These are phyloP conservation scores for Odocoileus virginianus DNA, from an alignment of 2,113 vertebrate genomes.

Conservation along the genomic window DNA sequence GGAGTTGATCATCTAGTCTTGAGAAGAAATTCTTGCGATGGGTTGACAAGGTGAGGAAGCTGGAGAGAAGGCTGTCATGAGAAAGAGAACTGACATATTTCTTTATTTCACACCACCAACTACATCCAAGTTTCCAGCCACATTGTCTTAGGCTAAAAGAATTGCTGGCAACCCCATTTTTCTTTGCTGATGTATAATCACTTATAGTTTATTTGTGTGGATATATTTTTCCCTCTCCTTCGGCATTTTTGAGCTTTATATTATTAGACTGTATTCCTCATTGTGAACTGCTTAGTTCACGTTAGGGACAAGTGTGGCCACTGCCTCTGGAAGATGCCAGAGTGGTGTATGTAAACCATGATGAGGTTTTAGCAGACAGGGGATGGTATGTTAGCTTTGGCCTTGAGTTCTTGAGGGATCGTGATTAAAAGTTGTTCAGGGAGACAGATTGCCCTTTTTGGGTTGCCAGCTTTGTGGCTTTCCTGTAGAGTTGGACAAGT, in stretches of 20 bases:
- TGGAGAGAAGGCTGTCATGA: background rate
- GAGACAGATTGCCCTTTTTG: slow-evolving; percentile 51
- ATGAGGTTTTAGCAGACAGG: slow-evolving; percentile 53
- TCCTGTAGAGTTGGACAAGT: slow-evolving; percentile 70
- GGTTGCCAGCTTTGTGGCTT: slow-evolving; percentile 75
- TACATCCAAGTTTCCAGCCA: slow-evolving; percentile 61
- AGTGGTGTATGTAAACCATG: background rate
- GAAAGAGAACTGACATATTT: background rate
- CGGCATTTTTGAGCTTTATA: slow-evolving; percentile 49
- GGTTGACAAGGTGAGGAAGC: slow-evolving; percentile 17
- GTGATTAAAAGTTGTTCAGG: slow-evolving; percentile 64
- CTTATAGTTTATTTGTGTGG: slow-evolving; percentile 30
- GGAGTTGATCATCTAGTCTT: background rate
- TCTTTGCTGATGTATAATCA: slow-evolving; percentile 51
- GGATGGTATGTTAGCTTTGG: slow-evolving; percentile 71
- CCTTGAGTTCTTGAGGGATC: slow-evolving; percentile 8
- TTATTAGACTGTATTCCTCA: slow-evolving; percentile 29
- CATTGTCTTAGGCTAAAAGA: slow-evolving; percentile 47
- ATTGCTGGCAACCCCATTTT: slow-evolving; percentile 68
- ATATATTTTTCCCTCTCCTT: slow-evolving; percentile 45
- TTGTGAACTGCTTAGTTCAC: slow-evolving; percentile 3
- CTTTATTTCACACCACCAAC: slow-evolving; percentile 5
- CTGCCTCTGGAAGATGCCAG: slow-evolving; percentile 46
- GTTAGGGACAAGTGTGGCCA: slow-evolving; percentile 46
- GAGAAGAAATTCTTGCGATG: slow-evolving; percentile 2